Conservation (phyloP, 64 coral and sea anemone species). For the Pachyseris speciosa region DNA sequence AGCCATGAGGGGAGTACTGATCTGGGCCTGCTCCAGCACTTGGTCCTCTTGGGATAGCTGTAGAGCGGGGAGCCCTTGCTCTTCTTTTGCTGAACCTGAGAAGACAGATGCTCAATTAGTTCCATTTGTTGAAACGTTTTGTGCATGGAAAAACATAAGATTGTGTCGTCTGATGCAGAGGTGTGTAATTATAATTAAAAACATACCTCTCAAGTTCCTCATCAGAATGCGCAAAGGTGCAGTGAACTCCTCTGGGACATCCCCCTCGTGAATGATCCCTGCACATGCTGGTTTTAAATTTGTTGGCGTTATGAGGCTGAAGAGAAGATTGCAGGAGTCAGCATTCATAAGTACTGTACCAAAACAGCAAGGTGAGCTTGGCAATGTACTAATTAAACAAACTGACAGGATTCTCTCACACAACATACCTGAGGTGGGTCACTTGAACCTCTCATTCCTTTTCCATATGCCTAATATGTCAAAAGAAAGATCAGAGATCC, state of each 20-base stretch:
- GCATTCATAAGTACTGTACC: too few relatives aligned
- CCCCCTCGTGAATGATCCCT: constrained; percentile 84
- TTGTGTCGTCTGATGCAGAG: too few relatives aligned
- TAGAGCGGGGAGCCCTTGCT: not conserved
- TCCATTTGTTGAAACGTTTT: not conserved
- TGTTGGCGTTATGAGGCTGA: constrained; percentile 72
- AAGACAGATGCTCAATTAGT: not conserved
- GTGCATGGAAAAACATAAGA: too few relatives aligned
- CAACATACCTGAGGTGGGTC: constrained; percentile 85
- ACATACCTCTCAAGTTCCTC: constrained; percentile 94
- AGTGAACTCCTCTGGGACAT: constrained; percentile 86
- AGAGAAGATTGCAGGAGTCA: not conserved
- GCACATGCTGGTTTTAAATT: constrained; percentile 98
- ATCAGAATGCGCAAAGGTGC: constrained; percentile 99
- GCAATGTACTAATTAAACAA: not conserved
- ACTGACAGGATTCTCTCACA: not conserved
- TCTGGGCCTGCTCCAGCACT: not conserved
- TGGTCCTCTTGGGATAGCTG: constrained; percentile 23
- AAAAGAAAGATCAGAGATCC: not conserved
- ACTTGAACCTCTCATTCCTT: constrained; percentile 79
- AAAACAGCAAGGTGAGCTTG: too few relatives aligned
- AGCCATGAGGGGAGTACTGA: constrained; percentile 31
- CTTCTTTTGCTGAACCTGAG: constrained; percentile 8
- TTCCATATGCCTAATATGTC: constrained; percentile 69
- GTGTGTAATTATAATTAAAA: too few relatives aligned